A percentile compares a stretch with the other conserved stretches of the same genome.
Evolutionary conservation across 2,113 vertebrate genomes (phyloP).

Genomic region (Aptenodytes forsteri): DNA sequence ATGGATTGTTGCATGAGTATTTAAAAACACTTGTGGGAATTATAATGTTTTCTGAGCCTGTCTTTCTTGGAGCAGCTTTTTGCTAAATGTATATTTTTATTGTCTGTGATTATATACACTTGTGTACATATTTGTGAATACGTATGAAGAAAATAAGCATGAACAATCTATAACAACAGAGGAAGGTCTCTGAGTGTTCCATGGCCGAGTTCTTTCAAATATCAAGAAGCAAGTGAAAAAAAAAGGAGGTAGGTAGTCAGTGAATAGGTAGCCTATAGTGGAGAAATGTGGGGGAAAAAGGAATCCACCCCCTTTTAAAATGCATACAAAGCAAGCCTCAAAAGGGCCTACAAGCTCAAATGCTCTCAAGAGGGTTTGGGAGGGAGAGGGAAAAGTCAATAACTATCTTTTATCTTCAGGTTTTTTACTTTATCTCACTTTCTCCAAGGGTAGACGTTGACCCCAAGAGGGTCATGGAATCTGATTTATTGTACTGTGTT

Average conservation of each 20-base stretch:
- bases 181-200: background rate
- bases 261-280: background rate
- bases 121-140: background rate
- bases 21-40: background rate
- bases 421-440: conserved; percentile 39
- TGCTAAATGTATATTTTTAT: background rate
- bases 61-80: background rate
- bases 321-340: background rate
- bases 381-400: conserved; percentile 5
- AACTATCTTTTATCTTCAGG: conserved; percentile 28
- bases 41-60: background rate
- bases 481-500: conserved; percentile 16
- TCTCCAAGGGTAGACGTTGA: conserved; percentile 9
- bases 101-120: background rate
- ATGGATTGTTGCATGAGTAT: background rate
- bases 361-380: background rate
- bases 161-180: background rate
- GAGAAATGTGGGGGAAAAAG: background rate
- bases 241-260: background rate
- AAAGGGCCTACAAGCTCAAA: conserved; percentile 15
- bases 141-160: background rate
- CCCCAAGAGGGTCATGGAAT: background rate
- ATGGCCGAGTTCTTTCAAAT: background rate
- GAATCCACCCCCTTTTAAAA: background rate
- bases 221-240: background rate